phyloP scores from a whole-genome alignment of 1,140 invertebrate species.

The Tyrophagus putrescentiae region DNA sequence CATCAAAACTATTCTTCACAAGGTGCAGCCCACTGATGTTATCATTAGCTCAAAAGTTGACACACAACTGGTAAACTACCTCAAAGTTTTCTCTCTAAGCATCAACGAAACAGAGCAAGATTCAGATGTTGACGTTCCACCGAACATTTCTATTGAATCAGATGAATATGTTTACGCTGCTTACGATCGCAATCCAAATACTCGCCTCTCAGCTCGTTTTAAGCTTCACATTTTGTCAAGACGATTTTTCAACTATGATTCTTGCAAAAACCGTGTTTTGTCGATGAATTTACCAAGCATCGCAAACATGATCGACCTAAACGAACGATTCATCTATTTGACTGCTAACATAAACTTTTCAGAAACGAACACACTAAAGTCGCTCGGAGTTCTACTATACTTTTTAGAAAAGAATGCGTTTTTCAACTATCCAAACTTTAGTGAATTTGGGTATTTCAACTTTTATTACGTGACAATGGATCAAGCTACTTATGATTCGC shows the following conservation, averaged over 20 bases:
- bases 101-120: background rate
- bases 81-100: background rate
- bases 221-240: conserved; percentile 8
- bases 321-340: background rate
- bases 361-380: conserved; percentile 7
- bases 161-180: background rate
- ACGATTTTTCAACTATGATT: conserved; percentile 1
- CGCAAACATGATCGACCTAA: background rate
- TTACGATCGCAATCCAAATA: background rate
- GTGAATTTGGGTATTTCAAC: background rate
- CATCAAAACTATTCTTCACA: background rate
- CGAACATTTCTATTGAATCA: background rate
- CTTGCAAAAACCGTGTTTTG: background rate
- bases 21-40: conserved; percentile 5
- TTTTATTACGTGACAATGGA: conserved; percentile 45
- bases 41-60: conserved; percentile 9
- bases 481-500: conserved; percentile 46
- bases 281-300: background rate
- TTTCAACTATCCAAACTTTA: background rate
- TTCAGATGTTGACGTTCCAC: too few relatives aligned
- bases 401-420: conserved; percentile 11
- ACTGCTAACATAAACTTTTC: conserved; percentile 12
- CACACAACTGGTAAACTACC: background rate
- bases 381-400: conserved; percentile 7
- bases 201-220: background rate